phyloP scores from a whole-genome alignment of 2,888 invertebrate genomes.

The Tanytarsus gracilentus region DNA sequence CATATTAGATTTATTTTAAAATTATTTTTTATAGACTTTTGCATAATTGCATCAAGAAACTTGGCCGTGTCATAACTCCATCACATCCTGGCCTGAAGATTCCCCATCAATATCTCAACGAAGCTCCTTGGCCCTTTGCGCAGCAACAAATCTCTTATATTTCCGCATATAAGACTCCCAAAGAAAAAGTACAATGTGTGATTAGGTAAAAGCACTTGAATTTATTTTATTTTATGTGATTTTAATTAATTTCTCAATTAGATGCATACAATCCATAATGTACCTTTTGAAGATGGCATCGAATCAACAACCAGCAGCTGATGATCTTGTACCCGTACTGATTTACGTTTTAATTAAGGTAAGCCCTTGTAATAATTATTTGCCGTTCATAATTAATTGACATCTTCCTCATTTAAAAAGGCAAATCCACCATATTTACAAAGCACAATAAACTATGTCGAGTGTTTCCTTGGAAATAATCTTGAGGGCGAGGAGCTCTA shows the following conservation, averaged over 20 bases:
- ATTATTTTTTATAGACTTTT: conserved; percentile 54
- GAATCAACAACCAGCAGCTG: conserved; percentile 73
- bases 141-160: conserved; percentile 82
- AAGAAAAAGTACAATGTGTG: conserved; percentile 60
- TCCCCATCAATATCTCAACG: conserved; percentile 73
- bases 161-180: conserved; percentile 82
- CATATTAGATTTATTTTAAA: neutral
- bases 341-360: conserved; percentile 94
- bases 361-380: conserved; percentile 32
- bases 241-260: conserved; percentile 30
- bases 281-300: conserved; percentile 82
- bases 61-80: conserved; percentile 65
- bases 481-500: conserved; percentile 87
- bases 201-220: conserved; percentile 36
- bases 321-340: conserved; percentile 93
- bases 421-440: conserved; percentile 90
- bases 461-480: conserved; percentile 76
- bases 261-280: conserved; percentile 90
- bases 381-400: neutral
- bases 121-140: conserved; percentile 93
- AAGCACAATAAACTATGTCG: conserved; percentile 93
- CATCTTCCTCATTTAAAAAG: conserved; percentile 42
- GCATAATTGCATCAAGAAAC: conserved; percentile 77
- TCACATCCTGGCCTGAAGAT: conserved; percentile 73
- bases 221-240: conserved; percentile 47